Evolutionary conservation across 2,797 vertebrate genomes (phyloP), one percentile per base, ranked within the genome.

Genomic region (Cyprinella venusta): DNA sequence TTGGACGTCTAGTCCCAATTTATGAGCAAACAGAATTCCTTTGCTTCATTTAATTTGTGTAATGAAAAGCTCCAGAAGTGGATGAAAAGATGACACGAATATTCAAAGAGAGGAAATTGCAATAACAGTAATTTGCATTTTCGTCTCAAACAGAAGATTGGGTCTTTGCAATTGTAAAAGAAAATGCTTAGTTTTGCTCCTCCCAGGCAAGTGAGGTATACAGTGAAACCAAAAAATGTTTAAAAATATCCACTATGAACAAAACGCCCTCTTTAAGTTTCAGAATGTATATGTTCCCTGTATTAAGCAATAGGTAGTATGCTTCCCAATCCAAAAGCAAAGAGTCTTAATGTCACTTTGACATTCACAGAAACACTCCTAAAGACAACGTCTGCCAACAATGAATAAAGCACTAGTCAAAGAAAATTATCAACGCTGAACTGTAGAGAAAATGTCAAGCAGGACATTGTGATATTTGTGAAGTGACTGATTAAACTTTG

Each of bases 11-110:
- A 84, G 74, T 70, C 26, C 63, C 78, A 81, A 65, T 81, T 67
- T 68, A 76, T 52, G 78, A 81, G 65, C 64, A 85, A 77, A 61
- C 87, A 71, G 30, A 72, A 79, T 52, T 86, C 76, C 83, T 84
- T 83, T 86, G 82, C 75, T 80, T 84, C 76, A 80, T 86, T 86
- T 88, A 70, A 88, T 87, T 86, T 84, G 65, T 79, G 82, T 84
- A 82, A 88, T 86, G 76, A 88, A 82, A 86, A 84, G 82, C 81
- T 76, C 84, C 64, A 15, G 76, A 63, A 76, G 79, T 71, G 76
- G 84, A 86, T 86, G 76, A 82, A 82, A 88, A 84, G 70, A 76
- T n/a, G 85, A 80, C 70, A 80, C 12, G 33, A 80, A 74, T 79
- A 67, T 82, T 82, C 77, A 77, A 80, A 81, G 69, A 79, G 63